Evolutionary conservation across 1,140 invertebrate species (phyloP).

Genomic region (Berghia stephanieae): DNA sequence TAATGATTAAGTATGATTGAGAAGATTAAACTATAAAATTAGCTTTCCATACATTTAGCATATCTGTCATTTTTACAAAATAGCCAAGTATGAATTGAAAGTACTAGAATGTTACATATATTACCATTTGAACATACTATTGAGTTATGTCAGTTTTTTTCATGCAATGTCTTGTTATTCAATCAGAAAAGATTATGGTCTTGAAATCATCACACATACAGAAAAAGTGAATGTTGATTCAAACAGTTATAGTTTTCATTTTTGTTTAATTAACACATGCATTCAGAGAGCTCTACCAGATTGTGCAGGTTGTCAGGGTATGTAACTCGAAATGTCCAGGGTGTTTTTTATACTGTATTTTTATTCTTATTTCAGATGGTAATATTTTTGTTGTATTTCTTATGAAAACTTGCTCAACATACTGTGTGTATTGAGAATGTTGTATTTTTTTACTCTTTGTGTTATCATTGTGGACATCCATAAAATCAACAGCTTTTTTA

Average conservation of each 20-base stretch:
- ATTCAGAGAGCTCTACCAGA: constrained; percentile 29
- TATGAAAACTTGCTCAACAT: not conserved
- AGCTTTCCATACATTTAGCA: no score
- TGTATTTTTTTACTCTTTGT: no score
- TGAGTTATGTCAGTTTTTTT: not conserved
- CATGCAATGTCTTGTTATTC: not conserved
- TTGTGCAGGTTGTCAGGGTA: constrained; percentile 30
- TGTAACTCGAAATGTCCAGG: constrained; percentile 7
- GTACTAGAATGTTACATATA: not conserved
- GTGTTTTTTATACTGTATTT: not conserved
- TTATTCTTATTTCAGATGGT: not conserved
- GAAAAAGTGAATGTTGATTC: no score
- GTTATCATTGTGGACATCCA: no score
- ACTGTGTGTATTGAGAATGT: not conserved
- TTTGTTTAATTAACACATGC: constrained; percentile 5
- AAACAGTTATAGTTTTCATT: not conserved
- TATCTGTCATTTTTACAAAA: no score
- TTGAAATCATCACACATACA: not conserved
- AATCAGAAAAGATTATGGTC: not conserved
- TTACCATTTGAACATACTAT: not conserved
- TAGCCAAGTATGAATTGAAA: no score
- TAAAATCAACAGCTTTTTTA: not conserved
- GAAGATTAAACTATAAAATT: no score
- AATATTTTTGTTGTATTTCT: not conserved
- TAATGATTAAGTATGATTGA: no score